A percentile compares a stretch with the other conserved stretches of the same genome.
Evolutionary conservation across 2,113 vertebrate genomes (phyloP).

Genomic region (crab-eating macaque (Macaca fascicularis)): DNA sequence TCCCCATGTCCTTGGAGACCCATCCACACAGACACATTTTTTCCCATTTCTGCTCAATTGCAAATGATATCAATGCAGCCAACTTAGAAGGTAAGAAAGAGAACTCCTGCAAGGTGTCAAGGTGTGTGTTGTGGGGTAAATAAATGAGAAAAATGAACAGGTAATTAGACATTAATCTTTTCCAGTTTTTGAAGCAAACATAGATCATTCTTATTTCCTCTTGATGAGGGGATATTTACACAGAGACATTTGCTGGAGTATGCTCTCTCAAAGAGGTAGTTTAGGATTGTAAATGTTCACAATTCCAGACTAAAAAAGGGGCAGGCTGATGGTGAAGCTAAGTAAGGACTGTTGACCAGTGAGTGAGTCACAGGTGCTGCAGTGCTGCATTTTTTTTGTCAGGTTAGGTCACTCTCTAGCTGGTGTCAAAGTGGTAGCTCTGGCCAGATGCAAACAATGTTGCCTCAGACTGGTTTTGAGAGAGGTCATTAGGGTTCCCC

Average conservation of each 20-base stretch:
- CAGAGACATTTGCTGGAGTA: neutral
- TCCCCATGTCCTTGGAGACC: neutral
- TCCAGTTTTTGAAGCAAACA: conserved; percentile 1
- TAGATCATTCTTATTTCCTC: neutral
- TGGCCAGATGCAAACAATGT: neutral
- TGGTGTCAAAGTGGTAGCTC: neutral
- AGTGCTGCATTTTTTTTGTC: neutral
- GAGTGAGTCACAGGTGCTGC: neutral
- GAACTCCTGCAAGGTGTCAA: neutral
- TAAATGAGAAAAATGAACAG: neutral
- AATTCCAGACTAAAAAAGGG: neutral
- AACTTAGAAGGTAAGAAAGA: neutral
- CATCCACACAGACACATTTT: neutral
- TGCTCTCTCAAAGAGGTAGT: neutral
- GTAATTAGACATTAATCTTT: neutral
- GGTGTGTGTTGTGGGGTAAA: neutral
- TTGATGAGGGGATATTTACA: neutral
- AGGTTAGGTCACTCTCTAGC: neutral
- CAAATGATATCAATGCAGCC: neutral
- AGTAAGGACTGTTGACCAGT: too few species aligned
- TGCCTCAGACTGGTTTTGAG: neutral
- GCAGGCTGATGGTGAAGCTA: neutral
- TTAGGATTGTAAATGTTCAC: neutral
- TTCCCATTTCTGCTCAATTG: neutral
- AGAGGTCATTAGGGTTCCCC: neutral